Base-by-base conservation (phyloP, 1,140 invertebrate species). In the Asobara japonica region DNA sequence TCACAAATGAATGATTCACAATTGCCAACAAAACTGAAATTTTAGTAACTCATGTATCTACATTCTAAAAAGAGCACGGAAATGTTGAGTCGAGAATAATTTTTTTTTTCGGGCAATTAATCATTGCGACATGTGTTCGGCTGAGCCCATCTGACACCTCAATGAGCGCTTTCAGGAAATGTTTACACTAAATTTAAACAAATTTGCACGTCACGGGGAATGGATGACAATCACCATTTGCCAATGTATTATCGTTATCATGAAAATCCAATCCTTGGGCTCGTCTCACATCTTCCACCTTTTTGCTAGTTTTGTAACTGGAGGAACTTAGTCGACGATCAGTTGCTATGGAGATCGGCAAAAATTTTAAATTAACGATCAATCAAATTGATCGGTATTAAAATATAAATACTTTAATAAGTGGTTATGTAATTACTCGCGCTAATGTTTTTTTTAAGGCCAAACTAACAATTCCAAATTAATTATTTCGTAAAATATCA, bases 211-310 rank as follows among this genome's bases (percentile, higher is more conserved):
- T 45, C 13, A 16, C 8, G n/a, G 13, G 41, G 41, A 45, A 16
- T 45, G 41, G 13, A 45, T 45, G 36, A 65, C 25, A 10, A 38
- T 45, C 7, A 3, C 3, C 25, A 22, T 71, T 71, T 36, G 38
- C n/a, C 25, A 30, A 64, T 41, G 25, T 71, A 71, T 71, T 71
- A 71, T 61, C 61, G 69, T 71, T 71, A 71, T 71, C 69, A 71
- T 30, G 60, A n/a, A 51, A 71, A 71, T 71, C 69, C 45, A 36
- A 36, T 71, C 25, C 1, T 48, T 25, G 33, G 64, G 69, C 33
- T 16, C n/a, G n/a, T n/a, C n/a, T n/a, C 31, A 62, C 48, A 65
- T 16, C 41, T 45, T 45, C n/a, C 41, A 5, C 41, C 41, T 45
- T 38, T 3, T 38, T 7, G 10, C n/a, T 16, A 13, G n/a, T 5